A percentile compares a stretch with the other conserved stretches of the same genome.
These are phyloP conservation scores for Masticophis lateralis DNA, from an alignment of 2,797 vertebrate genomes.

Conservation along the genomic window DNA sequence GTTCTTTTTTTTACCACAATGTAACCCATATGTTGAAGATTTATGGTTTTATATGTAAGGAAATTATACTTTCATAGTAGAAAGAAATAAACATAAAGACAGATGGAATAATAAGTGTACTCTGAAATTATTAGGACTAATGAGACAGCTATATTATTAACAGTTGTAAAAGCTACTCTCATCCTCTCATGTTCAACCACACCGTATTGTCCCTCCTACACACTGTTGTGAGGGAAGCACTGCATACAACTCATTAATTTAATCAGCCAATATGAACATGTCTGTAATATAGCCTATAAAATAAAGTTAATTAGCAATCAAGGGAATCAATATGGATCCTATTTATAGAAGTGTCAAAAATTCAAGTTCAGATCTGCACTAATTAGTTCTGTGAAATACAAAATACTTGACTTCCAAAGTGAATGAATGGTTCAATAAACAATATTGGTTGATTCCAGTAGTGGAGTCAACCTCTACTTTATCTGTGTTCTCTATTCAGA, in stretches of 20 bases:
- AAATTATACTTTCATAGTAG: constrained; percentile 31
- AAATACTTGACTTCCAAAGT: neutral
- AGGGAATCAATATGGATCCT: constrained; percentile 30
- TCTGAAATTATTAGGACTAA: constrained; percentile 43
- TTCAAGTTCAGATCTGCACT: constrained; percentile 32
- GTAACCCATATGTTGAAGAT: neutral
- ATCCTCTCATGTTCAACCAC: constrained; percentile 18
- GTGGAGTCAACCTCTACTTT: neutral
- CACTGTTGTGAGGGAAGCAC: neutral
- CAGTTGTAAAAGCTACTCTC: constrained; percentile 35
- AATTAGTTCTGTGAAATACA: constrained; percentile 52
- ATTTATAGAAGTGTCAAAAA: constrained; percentile 54
- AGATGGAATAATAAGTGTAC: constrained; percentile 56
- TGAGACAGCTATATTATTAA: constrained; percentile 26
- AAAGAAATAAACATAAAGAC: constrained; percentile 38
- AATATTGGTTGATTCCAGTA: neutral
- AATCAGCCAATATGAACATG: constrained; percentile 19
- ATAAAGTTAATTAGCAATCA: constrained; percentile 26
- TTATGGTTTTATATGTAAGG: constrained; percentile 19
- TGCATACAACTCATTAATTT: constrained; percentile 32
- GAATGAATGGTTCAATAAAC: neutral
- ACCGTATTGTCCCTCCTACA: constrained; percentile 33
- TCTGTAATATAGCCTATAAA: constrained; percentile 28
- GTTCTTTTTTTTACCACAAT: constrained; percentile 14
- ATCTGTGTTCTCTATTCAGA: neutral